These are phyloP conservation scores for Tokudaia muenninki DNA, from an alignment of 2,797 vertebrate genomes.

Conservation along the genomic window DNA sequence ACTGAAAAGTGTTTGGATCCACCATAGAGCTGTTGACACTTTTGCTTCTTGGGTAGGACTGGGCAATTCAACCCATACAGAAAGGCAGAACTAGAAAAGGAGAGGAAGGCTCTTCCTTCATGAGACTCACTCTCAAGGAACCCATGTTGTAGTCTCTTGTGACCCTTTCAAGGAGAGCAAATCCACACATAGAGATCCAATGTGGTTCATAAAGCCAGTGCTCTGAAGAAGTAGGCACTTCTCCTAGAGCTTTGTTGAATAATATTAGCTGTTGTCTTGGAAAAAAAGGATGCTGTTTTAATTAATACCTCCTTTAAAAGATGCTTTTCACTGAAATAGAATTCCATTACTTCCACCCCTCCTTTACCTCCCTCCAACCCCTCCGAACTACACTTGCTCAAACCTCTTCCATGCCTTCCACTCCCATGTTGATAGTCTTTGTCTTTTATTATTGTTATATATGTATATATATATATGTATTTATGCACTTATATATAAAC, in stretches of 20 bases:
- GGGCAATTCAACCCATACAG: not conserved
- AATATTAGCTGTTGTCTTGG: conserved; percentile 5
- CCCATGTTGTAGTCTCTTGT: not conserved
- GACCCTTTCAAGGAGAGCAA: conserved; percentile 5
- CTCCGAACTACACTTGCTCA: no score
- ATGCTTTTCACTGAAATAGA: not conserved
- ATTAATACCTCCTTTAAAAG: not conserved
- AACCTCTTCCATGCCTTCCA: not conserved
- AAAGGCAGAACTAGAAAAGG: not conserved
- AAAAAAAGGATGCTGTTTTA: not conserved
- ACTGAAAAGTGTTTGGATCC: not conserved
- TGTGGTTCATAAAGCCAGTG: not conserved
- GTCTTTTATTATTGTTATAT: not conserved
- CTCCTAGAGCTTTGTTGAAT: not conserved
- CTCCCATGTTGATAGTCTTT: not conserved
- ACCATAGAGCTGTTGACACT: not conserved
- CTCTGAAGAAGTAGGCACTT: not conserved
- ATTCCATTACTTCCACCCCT: not conserved
- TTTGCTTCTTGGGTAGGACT: not conserved
- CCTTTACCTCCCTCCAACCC: not conserved
- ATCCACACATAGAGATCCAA: not conserved
- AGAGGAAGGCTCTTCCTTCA: not conserved
- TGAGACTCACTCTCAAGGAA: not conserved
- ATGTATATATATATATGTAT: not conserved
- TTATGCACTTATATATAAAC: not conserved